Evolutionary conservation across 1,140 invertebrate genomes (phyloP).

Genomic region (Diprion similis): DNA sequence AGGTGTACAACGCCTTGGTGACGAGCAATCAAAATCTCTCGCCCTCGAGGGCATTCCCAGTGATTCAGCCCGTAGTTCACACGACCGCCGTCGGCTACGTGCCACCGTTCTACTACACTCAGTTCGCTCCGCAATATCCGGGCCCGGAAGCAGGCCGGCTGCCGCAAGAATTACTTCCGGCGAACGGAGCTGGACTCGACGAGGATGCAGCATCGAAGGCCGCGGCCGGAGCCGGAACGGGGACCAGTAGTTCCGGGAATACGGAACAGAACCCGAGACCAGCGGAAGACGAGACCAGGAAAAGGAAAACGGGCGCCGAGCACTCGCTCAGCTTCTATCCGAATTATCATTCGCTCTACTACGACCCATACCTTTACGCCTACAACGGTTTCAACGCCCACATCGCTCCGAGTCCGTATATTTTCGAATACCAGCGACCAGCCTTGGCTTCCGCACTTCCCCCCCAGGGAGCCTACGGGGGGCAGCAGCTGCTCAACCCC

Average conservation of each 20-base stretch:
- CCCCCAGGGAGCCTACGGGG: not conserved
- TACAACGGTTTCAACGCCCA: constrained; percentile 49
- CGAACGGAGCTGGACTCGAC: not conserved
- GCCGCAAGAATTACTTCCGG: not conserved
- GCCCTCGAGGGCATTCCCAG: constrained; percentile 74
- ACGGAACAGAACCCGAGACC: not conserved
- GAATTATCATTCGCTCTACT: constrained; percentile 51
- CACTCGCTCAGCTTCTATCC: constrained; percentile 52
- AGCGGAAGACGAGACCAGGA: constrained; percentile 1
- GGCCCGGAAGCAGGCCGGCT: constrained; percentile 36
- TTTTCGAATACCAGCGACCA: constrained; percentile 42
- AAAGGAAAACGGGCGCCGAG: constrained; percentile 29
- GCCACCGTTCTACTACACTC: constrained; percentile 53
- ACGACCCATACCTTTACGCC: constrained; percentile 52
- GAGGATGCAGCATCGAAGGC: not conserved
- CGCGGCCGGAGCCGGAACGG: constrained; percentile 5
- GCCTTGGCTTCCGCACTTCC: constrained; percentile 36
- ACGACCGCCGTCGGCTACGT: constrained; percentile 65
- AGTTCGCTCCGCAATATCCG: constrained; percentile 39
- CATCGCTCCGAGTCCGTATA: constrained; percentile 43
- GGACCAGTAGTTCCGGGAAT: not conserved
- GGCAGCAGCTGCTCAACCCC: not conserved
- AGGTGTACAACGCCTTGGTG: constrained; percentile 79
- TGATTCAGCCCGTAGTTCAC: constrained; percentile 73
- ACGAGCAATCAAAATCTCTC: constrained; percentile 76